These are phyloP conservation scores for Anhinga rufa DNA, from an alignment of 2,113 vertebrate species.

Conservation along the genomic window DNA sequence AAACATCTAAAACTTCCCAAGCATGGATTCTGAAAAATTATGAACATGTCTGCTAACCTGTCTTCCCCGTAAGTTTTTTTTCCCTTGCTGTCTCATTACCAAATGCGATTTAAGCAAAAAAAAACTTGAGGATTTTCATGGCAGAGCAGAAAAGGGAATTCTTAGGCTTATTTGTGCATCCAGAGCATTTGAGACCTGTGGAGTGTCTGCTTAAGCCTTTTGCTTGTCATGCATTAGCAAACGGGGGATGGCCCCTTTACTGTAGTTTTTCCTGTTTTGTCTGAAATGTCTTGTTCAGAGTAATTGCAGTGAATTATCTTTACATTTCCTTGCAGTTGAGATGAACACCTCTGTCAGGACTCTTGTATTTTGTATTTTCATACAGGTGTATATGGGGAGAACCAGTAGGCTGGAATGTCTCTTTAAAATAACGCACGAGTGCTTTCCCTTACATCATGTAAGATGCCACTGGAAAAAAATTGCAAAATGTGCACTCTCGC, in stretches of 20 bases:
- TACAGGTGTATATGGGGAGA: background rate
- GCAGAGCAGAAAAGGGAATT: background rate
- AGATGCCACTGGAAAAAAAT: background rate
- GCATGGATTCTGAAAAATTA: background rate
- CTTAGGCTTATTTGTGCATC: background rate
- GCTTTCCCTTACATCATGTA: background rate
- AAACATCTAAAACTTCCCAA: too few relatives aligned
- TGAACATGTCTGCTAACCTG: background rate
- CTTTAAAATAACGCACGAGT: background rate
- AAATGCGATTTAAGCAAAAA: background rate
- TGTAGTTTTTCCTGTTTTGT: background rate
- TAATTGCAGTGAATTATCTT: background rate
- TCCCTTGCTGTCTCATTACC: background rate
- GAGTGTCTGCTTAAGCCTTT: background rate
- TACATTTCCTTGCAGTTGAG: background rate
- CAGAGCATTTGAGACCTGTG: background rate
- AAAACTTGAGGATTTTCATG: background rate
- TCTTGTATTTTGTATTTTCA: background rate
- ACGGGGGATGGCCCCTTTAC: background rate
- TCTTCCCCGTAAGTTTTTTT: background rate
- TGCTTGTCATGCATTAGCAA: background rate
- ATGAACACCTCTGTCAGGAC: background rate
- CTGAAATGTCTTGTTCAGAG: background rate
- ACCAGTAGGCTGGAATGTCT: background rate
- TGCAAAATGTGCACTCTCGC: background rate